These are phyloP conservation scores for Anas platyrhynchos DNA, from an alignment of 2,113 vertebrate genomes.

Conservation along the genomic window DNA sequence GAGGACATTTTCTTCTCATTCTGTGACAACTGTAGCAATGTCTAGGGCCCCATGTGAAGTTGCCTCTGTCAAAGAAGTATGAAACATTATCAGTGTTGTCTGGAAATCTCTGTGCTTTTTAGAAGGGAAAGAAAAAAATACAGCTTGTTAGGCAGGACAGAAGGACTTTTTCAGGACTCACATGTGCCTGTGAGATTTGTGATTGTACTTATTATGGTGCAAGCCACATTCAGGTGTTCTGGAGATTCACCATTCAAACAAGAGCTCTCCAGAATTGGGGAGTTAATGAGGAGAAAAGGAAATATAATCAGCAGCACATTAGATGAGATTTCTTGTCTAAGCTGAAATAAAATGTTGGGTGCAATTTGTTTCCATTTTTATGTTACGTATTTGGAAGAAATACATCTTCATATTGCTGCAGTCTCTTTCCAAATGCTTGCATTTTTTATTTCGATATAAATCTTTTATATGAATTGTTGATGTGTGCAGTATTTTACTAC, in stretches of 20 bases:
- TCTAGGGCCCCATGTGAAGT: not conserved
- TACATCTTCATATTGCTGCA: slow-evolving; percentile 35
- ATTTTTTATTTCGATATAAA: slow-evolving; percentile 35
- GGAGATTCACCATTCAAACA: slow-evolving; percentile 18
- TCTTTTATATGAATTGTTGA: slow-evolving; percentile 33
- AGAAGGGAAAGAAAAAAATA: not conserved
- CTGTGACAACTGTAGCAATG: not conserved
- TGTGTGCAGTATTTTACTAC: slow-evolving; percentile 17
- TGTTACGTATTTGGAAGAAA: slow-evolving; percentile 16
- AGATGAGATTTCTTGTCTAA: slow-evolving; percentile 14
- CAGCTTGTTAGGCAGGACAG: not conserved
- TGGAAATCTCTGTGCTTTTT: not conserved
- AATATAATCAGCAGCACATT: slow-evolving; percentile 28
- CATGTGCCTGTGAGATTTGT: not conserved
- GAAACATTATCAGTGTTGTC: not conserved
- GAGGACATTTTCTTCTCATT: not conserved
- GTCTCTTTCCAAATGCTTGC: slow-evolving; percentile 4
- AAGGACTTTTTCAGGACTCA: not conserved
- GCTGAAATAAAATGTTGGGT: slow-evolving; percentile 29
- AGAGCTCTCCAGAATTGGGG: not conserved
- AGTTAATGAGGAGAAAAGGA: slow-evolving; percentile 41
- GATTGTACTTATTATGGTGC: not conserved
- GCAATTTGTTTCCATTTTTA: slow-evolving; percentile 41
- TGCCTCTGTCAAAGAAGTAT: not conserved
- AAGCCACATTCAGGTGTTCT: not conserved